Evolutionary conservation across 2,888 invertebrate species (phyloP).

Genomic region (Stenolophus ochropezus): DNA sequence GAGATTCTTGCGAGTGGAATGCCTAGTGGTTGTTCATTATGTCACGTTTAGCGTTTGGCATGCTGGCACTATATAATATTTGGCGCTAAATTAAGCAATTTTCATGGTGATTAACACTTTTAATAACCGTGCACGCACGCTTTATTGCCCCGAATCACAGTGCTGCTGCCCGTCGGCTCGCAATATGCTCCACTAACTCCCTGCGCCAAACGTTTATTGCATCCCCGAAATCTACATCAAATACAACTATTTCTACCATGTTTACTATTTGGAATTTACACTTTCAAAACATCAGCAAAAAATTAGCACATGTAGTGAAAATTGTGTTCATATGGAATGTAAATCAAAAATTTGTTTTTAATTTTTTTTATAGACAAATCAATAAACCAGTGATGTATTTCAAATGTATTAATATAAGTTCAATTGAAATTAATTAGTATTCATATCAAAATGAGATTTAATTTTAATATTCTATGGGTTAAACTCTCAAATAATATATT

Average conservation of each 20-base stretch:
- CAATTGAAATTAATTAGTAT: neutral
- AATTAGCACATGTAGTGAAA: neutral
- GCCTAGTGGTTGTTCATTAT: slow-evolving; percentile 30
- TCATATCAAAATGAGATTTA: neutral
- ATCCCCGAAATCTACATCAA: neutral
- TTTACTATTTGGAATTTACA: neutral
- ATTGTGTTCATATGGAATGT: neutral
- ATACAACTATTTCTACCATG: slow-evolving; percentile 3
- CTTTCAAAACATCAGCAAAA: neutral
- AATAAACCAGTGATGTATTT: neutral
- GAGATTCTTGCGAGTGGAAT: neutral
- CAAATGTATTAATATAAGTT: neutral
- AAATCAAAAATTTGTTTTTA: neutral
- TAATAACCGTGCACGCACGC: slow-evolving; percentile 58
- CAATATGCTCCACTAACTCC: slow-evolving; percentile 27
- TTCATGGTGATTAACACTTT: slow-evolving; percentile 60
- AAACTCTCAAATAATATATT: neutral
- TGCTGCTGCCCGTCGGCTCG: neutral
- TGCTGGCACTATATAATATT: slow-evolving; percentile 55
- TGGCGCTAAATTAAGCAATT: slow-evolving; percentile 59
- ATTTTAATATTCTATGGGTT: neutral
- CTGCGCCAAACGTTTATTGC: slow-evolving; percentile 16
- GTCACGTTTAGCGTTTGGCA: slow-evolving; percentile 42
- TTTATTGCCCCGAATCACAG: slow-evolving; percentile 58
- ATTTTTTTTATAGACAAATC: neutral